Conservation (phyloP, 2,113 vertebrate genomes). For the Melanotaenia duboulayi region DNA sequence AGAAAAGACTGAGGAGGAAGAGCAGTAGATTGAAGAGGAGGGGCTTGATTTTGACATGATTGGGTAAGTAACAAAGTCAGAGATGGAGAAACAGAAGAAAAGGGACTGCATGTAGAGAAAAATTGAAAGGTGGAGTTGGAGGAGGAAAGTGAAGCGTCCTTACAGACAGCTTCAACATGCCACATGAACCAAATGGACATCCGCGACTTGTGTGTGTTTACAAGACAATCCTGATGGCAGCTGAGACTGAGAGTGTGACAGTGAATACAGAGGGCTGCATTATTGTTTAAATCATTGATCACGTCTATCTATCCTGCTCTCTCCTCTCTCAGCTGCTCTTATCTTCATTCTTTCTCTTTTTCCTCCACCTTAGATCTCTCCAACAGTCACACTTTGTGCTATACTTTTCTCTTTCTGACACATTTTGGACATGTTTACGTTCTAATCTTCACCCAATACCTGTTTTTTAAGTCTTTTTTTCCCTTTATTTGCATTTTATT, state of each 20-base stretch:
- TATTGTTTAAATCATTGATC: slow-evolving; percentile 88
- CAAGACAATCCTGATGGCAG: slow-evolving; percentile 74
- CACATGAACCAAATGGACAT: slow-evolving; percentile 72
- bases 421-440: slow-evolving; percentile 4
- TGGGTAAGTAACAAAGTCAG: slow-evolving; percentile 29
- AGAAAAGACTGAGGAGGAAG: background rate
- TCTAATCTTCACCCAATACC: background rate
- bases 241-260: slow-evolving; percentile 81
- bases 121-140: slow-evolving; percentile 10
- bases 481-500: background rate
- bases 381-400: slow-evolving; percentile 58
- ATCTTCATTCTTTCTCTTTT: slow-evolving; percentile 40
- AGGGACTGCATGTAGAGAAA: slow-evolving; percentile 7
- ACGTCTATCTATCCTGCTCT: slow-evolving; percentile 59
- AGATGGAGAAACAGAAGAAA: slow-evolving; percentile 16
- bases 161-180: slow-evolving; percentile 72
- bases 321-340: slow-evolving; percentile 14
- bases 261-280: slow-evolving; percentile 86
- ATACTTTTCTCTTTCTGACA: slow-evolving; percentile 19
- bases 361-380: slow-evolving; percentile 58
- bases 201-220: slow-evolving; percentile 57
- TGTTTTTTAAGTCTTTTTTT: background rate
- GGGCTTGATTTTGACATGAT: slow-evolving; percentile 35
- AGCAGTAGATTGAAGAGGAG: slow-evolving; percentile 41
- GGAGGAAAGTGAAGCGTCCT: slow-evolving; percentile 33